A percentile compares a stretch with the other conserved stretches of the same genome.
These are phyloP conservation scores for Drosophila setifemur DNA, from an alignment of 1,140 invertebrate species.

Conservation along the genomic window DNA sequence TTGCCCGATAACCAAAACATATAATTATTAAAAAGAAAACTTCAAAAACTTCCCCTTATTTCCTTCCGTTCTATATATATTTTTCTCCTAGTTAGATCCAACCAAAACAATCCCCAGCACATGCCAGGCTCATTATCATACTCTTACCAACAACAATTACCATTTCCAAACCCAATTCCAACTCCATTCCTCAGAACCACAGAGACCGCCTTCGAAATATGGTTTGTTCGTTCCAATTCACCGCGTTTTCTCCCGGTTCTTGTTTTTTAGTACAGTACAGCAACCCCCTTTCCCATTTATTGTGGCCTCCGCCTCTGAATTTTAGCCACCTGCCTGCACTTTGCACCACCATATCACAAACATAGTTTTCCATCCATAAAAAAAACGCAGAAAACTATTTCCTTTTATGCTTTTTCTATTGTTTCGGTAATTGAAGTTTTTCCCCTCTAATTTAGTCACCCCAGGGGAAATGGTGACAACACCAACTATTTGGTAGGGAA, in stretches of 20 bases:
- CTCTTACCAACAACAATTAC: slow-evolving; percentile 30
- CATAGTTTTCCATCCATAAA: slow-evolving; percentile 34
- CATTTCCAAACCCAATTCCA: slow-evolving; percentile 38
- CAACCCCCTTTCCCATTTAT: background rate
- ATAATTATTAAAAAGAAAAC: background rate
- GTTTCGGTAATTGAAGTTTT: slow-evolving; percentile 16
- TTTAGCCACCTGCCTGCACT: slow-evolving; percentile 35
- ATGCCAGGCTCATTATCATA: slow-evolving; percentile 38
- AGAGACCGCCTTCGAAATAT: slow-evolving; percentile 23
- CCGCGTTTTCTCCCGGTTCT: slow-evolving; percentile 26
- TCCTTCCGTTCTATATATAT: slow-evolving; percentile 1
- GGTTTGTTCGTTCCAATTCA: slow-evolving; percentile 60
- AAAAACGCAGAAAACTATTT: slow-evolving; percentile 65
- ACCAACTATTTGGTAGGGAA: background rate
- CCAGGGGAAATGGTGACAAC: too few relatives aligned
- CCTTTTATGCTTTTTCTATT: slow-evolving; percentile 56
- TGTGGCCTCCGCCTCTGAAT: too few relatives aligned
- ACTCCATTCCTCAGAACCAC: slow-evolving; percentile 28
- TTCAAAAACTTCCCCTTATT: too few relatives aligned
- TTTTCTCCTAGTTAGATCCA: background rate
- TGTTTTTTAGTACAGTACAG: background rate
- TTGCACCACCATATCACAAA: slow-evolving; percentile 25
- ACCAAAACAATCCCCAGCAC: slow-evolving; percentile 20
- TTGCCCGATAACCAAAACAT: background rate
- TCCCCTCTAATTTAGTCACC: background rate